Conservation (phyloP, 2,888 invertebrate species). For the Diloba caeruleocephala region DNA sequence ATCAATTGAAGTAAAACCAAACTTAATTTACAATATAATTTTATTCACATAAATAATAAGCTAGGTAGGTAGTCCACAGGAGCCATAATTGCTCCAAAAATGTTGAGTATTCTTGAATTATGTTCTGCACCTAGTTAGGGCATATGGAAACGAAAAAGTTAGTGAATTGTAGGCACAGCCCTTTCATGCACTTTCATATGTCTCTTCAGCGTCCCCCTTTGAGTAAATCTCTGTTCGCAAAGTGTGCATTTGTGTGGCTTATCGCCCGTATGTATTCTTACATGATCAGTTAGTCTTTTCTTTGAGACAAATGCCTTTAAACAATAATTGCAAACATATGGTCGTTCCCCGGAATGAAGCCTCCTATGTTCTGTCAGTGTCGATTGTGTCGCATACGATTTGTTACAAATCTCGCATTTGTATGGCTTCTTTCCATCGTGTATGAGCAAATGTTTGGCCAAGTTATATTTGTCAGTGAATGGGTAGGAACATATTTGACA, state of each 20-base stretch:
- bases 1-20: no score
- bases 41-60: no score
- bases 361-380: slow-evolving; percentile 78
- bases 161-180: slow-evolving; percentile 34
- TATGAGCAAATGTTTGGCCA: slow-evolving; percentile 76
- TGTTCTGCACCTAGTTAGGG: no score
- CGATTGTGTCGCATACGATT: slow-evolving; percentile 70
- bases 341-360: slow-evolving; percentile 82
- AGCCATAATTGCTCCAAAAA: no score
- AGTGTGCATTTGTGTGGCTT: slow-evolving; percentile 78
- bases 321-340: slow-evolving; percentile 74
- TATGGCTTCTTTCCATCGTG: slow-evolving; percentile 79
- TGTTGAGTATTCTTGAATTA: no score
- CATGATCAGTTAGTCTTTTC: slow-evolving; percentile 76
- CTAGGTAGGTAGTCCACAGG: no score
- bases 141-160: no score
- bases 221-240: slow-evolving; percentile 81
- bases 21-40: no score
- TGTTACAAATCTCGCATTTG: slow-evolving; percentile 80
- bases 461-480: slow-evolving; percentile 79
- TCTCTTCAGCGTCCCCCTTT: slow-evolving; percentile 78
- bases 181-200: slow-evolving; percentile 83
- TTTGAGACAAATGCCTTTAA: slow-evolving; percentile 78
- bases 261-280: slow-evolving; percentile 81
- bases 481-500: slow-evolving; percentile 79